Evolutionary conservation across 2,797 vertebrate genomes (phyloP).

Genomic region (Silurus aristotelis): DNA sequence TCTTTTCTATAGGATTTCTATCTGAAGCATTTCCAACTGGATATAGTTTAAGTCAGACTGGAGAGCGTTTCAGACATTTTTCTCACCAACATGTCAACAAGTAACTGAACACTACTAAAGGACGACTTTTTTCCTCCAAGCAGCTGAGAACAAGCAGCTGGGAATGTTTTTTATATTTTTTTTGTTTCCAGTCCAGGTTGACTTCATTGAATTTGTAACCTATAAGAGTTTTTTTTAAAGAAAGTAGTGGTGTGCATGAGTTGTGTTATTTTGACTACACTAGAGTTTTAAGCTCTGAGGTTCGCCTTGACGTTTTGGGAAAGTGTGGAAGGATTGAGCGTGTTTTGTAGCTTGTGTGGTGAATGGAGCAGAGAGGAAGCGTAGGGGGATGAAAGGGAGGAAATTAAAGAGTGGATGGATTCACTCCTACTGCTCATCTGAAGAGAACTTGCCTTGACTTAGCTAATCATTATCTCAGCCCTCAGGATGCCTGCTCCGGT

Average conservation of each 20-base stretch:
- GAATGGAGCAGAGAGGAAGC: constrained; percentile 32
- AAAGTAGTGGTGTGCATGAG: no score
- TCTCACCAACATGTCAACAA: constrained; percentile 15
- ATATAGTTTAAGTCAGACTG: constrained; percentile 1
- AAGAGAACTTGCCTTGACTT: constrained; percentile 33
- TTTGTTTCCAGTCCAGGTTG: no score
- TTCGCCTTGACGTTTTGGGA: constrained; percentile 17
- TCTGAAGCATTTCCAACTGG: background rate
- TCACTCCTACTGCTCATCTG: constrained; percentile 38
- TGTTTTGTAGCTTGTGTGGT: constrained; percentile 39
- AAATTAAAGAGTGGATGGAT: constrained; percentile 50
- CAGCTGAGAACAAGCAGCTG: background rate
- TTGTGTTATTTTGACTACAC: no score
- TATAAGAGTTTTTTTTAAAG: no score
- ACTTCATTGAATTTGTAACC: no score
- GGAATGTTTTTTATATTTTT: background rate
- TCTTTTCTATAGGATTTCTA: background rate
- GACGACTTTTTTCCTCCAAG: background rate
- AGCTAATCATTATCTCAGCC: constrained; percentile 44
- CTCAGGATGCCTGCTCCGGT: constrained; percentile 18
- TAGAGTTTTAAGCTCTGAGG: background rate
- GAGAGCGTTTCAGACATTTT: background rate
- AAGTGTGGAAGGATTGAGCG: constrained; percentile 8
- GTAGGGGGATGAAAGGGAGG: constrained; percentile 41
- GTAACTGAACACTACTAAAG: background rate